A percentile compares a stretch with the other conserved stretches of the same genome.
Conservation (phyloP, 2,797 vertebrate species). For the Oophaga sylvatica region DNA sequence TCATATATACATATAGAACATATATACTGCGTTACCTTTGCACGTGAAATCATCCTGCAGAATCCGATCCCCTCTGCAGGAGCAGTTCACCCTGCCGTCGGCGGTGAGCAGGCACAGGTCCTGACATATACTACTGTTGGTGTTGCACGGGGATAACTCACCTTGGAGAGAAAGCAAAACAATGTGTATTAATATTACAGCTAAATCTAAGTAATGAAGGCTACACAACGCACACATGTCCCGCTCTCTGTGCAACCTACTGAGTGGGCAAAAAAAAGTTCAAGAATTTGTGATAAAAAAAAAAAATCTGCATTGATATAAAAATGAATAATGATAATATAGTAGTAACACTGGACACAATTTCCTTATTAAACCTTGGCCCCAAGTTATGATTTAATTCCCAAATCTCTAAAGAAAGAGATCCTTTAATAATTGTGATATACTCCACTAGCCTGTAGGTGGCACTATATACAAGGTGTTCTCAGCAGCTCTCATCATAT, state of each 20-base stretch:
- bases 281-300: neutral
- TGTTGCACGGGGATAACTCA: constrained; percentile 90
- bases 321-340: neutral
- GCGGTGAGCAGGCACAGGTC: constrained; percentile 92
- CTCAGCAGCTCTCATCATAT: neutral
- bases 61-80: constrained; percentile 88
- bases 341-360: too few relatives aligned
- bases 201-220: too few relatives aligned
- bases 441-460: neutral
- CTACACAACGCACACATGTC: neutral
- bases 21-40: constrained; percentile 73
- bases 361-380: too few relatives aligned
- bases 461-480: neutral
- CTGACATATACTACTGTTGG: constrained; percentile 91
- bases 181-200: neutral
- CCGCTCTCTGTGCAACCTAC: neutral
- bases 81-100: constrained; percentile 91
- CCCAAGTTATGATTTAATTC: too few relatives aligned
- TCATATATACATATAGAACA: too few relatives aligned
- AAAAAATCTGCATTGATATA: neutral
- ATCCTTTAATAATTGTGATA: neutral
- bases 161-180: constrained; percentile 68
- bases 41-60: constrained; percentile 91
- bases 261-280: neutral
- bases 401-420: too few relatives aligned